A percentile compares a stretch with the other conserved stretches of the same genome.
phyloP scores from a whole-genome alignment of 2,113 vertebrate genomes.

The Conger conger region DNA sequence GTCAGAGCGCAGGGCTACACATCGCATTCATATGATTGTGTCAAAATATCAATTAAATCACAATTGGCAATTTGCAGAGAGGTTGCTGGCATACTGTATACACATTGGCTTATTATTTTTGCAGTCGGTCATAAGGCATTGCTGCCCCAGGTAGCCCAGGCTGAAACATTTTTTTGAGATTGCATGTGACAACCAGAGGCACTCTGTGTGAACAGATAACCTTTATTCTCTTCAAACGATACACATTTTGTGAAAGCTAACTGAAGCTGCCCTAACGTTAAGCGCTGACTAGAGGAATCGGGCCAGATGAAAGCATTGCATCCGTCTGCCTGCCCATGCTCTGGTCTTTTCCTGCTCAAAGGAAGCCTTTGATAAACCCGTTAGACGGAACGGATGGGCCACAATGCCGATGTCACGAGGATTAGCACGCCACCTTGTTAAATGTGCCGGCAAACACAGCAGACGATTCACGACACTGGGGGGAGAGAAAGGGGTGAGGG shows the following conservation, averaged over 20 bases:
- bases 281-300: conserved; percentile 46
- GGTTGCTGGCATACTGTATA: background rate
- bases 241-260: conserved; percentile 30
- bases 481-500: conserved; percentile 35
- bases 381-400: conserved; percentile 65
- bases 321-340: conserved; percentile 59
- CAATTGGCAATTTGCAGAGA: conserved; percentile 32
- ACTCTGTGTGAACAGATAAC: conserved; percentile 40
- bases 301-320: conserved; percentile 64
- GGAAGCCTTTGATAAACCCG: conserved; percentile 65
- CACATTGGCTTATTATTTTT: background rate
- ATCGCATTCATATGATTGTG: background rate
- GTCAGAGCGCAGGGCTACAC: no score
- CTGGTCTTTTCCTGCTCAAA: conserved; percentile 57
- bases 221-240: conserved; percentile 51
- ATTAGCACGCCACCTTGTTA: conserved; percentile 65
- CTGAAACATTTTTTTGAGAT: conserved; percentile 23
- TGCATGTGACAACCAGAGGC: background rate
- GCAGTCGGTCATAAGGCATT: background rate
- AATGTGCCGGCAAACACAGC: conserved; percentile 47
- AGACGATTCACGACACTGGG: conserved; percentile 50
- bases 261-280: conserved; percentile 43
- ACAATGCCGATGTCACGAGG: conserved; percentile 68
- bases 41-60: background rate
- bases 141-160: conserved; percentile 1